phyloP scores from a whole-genome alignment of 1,140 invertebrate species.

The Danaus plexippus region DNA sequence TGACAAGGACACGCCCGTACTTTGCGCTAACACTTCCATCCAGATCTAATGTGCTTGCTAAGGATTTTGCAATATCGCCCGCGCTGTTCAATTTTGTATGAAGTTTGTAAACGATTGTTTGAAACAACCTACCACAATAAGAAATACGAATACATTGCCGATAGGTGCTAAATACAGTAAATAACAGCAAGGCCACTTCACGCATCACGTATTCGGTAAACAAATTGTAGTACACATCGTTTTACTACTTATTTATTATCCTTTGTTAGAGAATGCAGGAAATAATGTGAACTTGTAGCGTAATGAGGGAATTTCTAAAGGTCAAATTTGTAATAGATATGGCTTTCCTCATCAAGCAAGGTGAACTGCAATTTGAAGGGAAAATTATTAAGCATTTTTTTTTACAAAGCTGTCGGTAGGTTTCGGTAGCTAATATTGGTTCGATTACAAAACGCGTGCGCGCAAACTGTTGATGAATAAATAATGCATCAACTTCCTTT shows the following conservation, averaged over 20 bases:
- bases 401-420: slow-evolving; percentile 11
- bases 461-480: too few relatives aligned
- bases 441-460: neutral
- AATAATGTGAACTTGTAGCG: slow-evolving; percentile 19
- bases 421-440: neutral
- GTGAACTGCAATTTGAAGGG: slow-evolving; percentile 38
- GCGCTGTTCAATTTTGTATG: slow-evolving; percentile 48
- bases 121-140: slow-evolving; percentile 39
- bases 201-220: slow-evolving; percentile 10
- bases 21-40: slow-evolving; percentile 66
- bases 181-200: slow-evolving; percentile 15
- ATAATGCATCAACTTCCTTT: slow-evolving; percentile 3
- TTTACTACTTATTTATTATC: slow-evolving; percentile 7
- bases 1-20: slow-evolving; percentile 71
- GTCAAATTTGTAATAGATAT: slow-evolving; percentile 48
- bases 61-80: slow-evolving; percentile 61
- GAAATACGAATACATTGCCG: slow-evolving; percentile 25
- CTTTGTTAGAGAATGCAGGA: slow-evolving; percentile 4
- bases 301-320: slow-evolving; percentile 37
- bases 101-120: slow-evolving; percentile 49
- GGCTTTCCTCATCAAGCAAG: slow-evolving; percentile 55
- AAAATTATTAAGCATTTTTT: slow-evolving; percentile 14
- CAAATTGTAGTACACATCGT: slow-evolving; percentile 13
- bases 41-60: slow-evolving; percentile 65
- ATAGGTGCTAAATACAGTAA: slow-evolving; percentile 24